Conservation (phyloP, 2,888 invertebrate species). For the Synergus japonicus region DNA sequence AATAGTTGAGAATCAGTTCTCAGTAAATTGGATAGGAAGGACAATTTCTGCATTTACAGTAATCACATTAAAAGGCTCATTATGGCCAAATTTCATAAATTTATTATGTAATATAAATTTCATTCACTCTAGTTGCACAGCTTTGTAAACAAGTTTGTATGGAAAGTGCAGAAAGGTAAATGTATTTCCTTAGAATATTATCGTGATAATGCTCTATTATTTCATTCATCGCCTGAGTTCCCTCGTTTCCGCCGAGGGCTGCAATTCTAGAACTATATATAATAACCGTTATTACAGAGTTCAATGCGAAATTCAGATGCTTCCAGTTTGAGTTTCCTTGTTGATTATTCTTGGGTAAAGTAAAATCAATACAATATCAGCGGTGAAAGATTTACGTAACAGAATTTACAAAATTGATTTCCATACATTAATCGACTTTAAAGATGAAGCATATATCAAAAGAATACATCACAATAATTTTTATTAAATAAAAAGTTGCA, state of each 20-base stretch:
- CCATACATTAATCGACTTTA: no score
- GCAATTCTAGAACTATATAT: conserved; percentile 18
- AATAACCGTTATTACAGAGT: conserved; percentile 20
- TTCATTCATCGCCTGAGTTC: conserved; percentile 38
- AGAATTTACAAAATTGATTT: no score
- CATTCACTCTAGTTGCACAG: not conserved
- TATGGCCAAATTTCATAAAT: not conserved
- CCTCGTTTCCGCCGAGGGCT: conserved; percentile 29
- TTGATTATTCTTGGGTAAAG: not conserved
- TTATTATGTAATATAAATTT: not conserved
- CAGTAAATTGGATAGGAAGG: conserved; percentile 5
- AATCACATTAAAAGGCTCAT: not conserved
- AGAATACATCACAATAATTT: not conserved
- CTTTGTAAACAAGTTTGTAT: conserved; percentile 11
- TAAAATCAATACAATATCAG: conserved; percentile 4
- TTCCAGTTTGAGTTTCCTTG: not conserved
- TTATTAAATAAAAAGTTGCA: not conserved
- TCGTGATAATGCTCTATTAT: conserved; percentile 25
- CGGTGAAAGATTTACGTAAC: not conserved
- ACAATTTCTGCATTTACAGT: not conserved
- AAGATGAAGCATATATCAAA: not conserved
- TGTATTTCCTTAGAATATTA: conserved; percentile 26
- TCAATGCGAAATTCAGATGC: conserved; percentile 16
- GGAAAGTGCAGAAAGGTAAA: conserved; percentile 5
- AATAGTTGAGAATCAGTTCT: conserved; percentile 23